phyloP scores from a whole-genome alignment of 1,140 invertebrate species.

The Ericerus pela region DNA sequence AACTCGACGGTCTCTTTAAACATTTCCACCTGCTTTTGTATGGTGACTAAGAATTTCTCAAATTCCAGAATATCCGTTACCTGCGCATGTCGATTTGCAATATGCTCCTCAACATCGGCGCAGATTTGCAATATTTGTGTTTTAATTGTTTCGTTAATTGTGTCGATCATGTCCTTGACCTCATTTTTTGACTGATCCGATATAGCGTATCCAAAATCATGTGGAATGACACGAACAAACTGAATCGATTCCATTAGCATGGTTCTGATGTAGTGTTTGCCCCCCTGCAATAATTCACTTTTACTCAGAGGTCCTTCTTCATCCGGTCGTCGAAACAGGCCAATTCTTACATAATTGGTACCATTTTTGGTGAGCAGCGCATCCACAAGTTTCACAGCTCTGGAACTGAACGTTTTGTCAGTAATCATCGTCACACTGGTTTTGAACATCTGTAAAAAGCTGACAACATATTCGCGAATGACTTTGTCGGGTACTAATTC shows the following conservation, averaged over 20 bases:
- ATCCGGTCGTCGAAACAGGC: conserved; percentile 14
- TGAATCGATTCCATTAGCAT: not conserved
- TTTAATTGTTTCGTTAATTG: not conserved
- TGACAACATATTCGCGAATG: not conserved
- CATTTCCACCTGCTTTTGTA: not conserved
- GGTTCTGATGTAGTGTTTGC: conserved; percentile 1
- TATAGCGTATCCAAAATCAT: conserved; percentile 18
- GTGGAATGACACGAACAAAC: not conserved
- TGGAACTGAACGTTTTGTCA: not conserved
- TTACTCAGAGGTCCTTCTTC: conserved; percentile 6
- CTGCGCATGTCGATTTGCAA: not conserved
- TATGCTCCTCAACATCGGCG: not conserved
- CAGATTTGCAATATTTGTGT: not conserved
- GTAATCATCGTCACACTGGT: not conserved
- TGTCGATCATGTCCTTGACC: conserved; percentile 4
- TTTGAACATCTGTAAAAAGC: not conserved
- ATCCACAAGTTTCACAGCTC: conserved; percentile 13
- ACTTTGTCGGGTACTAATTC: not conserved
- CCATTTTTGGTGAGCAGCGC: conserved; percentile 7
- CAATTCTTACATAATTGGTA: conserved; percentile 1
- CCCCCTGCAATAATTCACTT: not conserved
- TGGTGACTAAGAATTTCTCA: not conserved
- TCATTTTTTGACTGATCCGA: conserved; percentile 14
- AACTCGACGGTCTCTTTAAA: not conserved
- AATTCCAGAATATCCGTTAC: not conserved